Percentiles rank a stretch among this genome's conserved stretches.
These are phyloP conservation scores for Cinclus mexicanus DNA, from an alignment of 2,113 vertebrate genomes.

Conservation along the genomic window DNA sequence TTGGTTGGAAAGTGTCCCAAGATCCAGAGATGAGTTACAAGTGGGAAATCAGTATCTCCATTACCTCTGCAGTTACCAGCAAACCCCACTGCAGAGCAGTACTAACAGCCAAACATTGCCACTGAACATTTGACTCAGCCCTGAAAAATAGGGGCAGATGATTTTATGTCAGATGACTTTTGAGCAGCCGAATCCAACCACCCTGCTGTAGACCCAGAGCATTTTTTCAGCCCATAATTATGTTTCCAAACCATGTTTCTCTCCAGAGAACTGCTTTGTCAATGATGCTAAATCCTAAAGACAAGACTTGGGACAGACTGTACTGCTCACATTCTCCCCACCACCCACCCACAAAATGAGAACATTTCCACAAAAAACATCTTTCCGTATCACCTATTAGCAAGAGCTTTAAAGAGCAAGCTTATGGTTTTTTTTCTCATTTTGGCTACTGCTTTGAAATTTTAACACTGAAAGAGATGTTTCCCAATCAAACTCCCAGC, in stretches of 20 bases:
- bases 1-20: not conserved
- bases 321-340: not conserved
- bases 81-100: not conserved
- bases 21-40: not conserved
- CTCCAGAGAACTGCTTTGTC: not conserved
- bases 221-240: not conserved
- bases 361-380: not conserved
- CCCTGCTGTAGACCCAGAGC: not conserved
- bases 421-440: not conserved
- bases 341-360: not conserved
- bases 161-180: not conserved
- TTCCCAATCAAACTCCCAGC: not conserved
- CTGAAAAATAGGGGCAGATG: not conserved
- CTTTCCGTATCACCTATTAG: not conserved
- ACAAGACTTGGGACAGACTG: not conserved
- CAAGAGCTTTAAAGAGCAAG: not conserved
- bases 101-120: not conserved
- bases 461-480: not conserved
- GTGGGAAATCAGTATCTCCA: not conserved
- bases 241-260: not conserved
- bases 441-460: not conserved
- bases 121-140: not conserved
- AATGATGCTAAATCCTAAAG: not conserved
- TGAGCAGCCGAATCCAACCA: not conserved
- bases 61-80: not conserved